phyloP scores from a whole-genome alignment of 2,797 vertebrate genomes.

The Halcyon smyrnensis region DNA sequence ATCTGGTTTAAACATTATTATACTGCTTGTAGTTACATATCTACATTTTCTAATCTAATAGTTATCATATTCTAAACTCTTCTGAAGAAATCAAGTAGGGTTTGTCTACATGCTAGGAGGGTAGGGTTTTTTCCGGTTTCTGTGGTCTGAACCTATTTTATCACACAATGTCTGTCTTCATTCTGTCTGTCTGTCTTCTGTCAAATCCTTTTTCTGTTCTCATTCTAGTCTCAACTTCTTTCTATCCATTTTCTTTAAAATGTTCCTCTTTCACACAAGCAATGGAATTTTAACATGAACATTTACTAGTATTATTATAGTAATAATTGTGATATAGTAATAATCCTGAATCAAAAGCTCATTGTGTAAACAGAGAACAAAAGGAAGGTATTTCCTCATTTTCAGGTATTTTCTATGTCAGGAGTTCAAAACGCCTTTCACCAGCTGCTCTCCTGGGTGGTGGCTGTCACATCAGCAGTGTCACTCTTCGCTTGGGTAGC shows the following conservation, averaged over 20 bases:
- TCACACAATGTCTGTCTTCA: not conserved
- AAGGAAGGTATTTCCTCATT: not conserved
- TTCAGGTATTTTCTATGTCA: not conserved
- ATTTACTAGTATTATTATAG: not conserved
- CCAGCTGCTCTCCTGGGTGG: not conserved
- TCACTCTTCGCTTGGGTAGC: not conserved
- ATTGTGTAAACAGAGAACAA: not conserved
- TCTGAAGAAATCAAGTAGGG: not conserved
- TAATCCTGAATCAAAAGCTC: not conserved
- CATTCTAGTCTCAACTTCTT: not conserved
- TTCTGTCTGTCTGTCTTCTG: not conserved
- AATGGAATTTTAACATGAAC: rapidly evolving
- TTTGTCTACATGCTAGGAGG: not conserved
- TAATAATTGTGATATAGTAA: not conserved
- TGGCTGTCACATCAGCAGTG: rapidly evolving
- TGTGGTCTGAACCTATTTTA: not conserved
- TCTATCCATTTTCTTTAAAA: not conserved
- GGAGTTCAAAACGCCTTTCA: not conserved
- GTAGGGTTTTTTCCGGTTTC: not conserved
- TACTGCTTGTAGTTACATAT: not conserved
- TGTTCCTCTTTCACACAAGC: not conserved
- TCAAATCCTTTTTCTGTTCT: not conserved
- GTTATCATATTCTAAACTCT: not conserved
- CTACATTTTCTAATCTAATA: not conserved
- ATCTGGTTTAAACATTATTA: not conserved